phyloP scores from a whole-genome alignment of 2,888 invertebrate genomes.

The Charanyca ferruginea region DNA sequence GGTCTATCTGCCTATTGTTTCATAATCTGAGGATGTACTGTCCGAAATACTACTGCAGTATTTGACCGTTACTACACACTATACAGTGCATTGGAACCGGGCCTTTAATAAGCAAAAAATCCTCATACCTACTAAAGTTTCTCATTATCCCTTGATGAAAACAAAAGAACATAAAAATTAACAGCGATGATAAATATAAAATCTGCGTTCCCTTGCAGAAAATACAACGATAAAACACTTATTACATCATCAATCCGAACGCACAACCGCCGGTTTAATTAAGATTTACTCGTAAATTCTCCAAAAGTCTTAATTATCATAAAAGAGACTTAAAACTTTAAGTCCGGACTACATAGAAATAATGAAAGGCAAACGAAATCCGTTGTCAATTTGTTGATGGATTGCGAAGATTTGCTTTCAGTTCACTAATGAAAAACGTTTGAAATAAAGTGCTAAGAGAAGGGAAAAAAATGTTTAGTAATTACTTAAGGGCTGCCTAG shows the following conservation, averaged over 20 bases:
- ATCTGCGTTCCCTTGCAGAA: constrained; percentile 2
- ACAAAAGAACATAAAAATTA: background rate
- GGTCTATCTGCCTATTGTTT: too few relatives aligned
- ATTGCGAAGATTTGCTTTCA: constrained; percentile 32
- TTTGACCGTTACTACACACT: too few relatives aligned
- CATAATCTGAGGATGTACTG: too few relatives aligned
- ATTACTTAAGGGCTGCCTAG: constrained; percentile 6
- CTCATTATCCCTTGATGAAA: background rate
- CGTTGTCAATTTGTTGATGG: constrained; percentile 54
- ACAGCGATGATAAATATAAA: background rate
- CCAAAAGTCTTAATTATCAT: constrained; percentile 32
- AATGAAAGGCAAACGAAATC: constrained; percentile 44
- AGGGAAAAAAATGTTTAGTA: constrained; percentile 15
- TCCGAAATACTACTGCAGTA: too few relatives aligned
- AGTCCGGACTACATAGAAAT: constrained; percentile 32
- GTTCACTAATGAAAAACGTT: constrained; percentile 36
- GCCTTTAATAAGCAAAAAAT: background rate
- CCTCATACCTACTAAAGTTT: too few relatives aligned
- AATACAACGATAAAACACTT: constrained; percentile 25
- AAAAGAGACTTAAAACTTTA: constrained; percentile 38
- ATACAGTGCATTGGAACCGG: too few relatives aligned
- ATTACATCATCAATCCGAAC: constrained; percentile 34
- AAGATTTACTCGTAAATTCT: constrained; percentile 33
- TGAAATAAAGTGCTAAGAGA: constrained; percentile 1
- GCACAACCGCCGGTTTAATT: constrained; percentile 19